Percentiles rank a stretch among this genome's conserved stretches.
Evolutionary conservation across 2,113 vertebrate species (phyloP).

Genomic region (Pipa parva): DNA sequence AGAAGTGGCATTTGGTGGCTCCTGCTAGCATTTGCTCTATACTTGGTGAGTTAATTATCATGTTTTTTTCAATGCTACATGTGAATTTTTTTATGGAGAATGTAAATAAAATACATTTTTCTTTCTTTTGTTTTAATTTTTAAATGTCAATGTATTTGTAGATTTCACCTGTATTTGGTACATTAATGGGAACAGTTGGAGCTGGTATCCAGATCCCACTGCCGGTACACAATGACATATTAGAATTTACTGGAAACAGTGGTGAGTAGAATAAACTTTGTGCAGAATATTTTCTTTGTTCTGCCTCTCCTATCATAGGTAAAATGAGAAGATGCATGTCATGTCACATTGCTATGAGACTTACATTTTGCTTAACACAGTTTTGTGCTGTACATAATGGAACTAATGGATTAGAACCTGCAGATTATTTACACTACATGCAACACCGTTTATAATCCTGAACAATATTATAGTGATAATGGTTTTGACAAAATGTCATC

Average conservation of each 20-base stretch:
- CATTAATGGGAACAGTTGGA: background rate
- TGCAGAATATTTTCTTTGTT: no score
- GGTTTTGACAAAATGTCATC: no score
- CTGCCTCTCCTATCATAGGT: no score
- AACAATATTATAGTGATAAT: no score
- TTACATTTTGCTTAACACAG: no score
- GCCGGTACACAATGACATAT: constrained; percentile 6
- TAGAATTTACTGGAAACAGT: constrained; percentile 11
- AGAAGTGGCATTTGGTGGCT: constrained; percentile 2
- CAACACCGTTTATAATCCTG: no score
- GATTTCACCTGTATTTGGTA: constrained; percentile 20
- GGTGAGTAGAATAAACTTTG: constrained; percentile 15
- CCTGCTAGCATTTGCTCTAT: constrained; percentile 16
- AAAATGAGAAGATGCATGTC: no score
- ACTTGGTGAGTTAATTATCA: constrained; percentile 6
- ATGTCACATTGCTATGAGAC: no score
- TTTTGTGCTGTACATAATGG: no score
- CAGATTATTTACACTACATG: no score
- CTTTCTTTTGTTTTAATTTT: constrained; percentile 1
- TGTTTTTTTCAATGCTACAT: background rate
- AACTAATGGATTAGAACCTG: no score
- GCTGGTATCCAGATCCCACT: background rate
- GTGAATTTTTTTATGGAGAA: background rate
- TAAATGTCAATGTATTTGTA: background rate
- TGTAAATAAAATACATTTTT: background rate